Base-by-base conservation (phyloP, 2,113 vertebrate species). In the Grammomys dolichurus region DNA sequence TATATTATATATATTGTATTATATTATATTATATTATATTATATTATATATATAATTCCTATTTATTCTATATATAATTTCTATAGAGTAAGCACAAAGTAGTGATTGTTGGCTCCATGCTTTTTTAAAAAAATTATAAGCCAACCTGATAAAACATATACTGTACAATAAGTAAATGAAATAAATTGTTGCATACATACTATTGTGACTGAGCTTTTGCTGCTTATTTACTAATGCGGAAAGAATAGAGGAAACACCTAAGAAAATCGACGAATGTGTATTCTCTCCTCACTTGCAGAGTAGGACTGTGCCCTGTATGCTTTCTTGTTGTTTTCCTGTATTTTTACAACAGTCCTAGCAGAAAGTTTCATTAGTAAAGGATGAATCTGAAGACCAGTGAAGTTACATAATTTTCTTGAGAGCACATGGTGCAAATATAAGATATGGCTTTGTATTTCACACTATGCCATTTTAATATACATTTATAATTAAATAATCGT, bases 271-370 rank as follows among this genome's bases (percentile, higher is more conserved):
- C 16, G 5, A 36, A 16, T 33, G 16, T 69, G 67, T 2, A 33
- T 14, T 31, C 31, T 33, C 31, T 73, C 31, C 31, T 80, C 8
- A 20, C 7, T 54, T 36, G 16, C 28, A 7, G 33, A 13, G 19
- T 5, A 6, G 54, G 82, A 22, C 36, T 87, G 43, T 90, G 22
- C 20, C 46, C 28, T 81, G 19, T 60, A 56, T 77, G 36, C 19
- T 95, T 87, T 31, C 67, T 69, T 33, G 5, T 6, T 87, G 84
- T 78, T 69, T 69, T 77, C 90, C 93, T 96, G 90, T 72, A 96
- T 65, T 88, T 93, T 81, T 12, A 80, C 1, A 67, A 81, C 28
- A 85, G 67, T 67, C 2, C 11, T 75, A 67, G 56, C 54, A 75
- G n/a, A 46, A 81, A 24, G 2, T 72, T 26, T 94, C 96, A 91